Conservation (phyloP, 2,113 vertebrate species). For the Lanius ludovicianus region DNA sequence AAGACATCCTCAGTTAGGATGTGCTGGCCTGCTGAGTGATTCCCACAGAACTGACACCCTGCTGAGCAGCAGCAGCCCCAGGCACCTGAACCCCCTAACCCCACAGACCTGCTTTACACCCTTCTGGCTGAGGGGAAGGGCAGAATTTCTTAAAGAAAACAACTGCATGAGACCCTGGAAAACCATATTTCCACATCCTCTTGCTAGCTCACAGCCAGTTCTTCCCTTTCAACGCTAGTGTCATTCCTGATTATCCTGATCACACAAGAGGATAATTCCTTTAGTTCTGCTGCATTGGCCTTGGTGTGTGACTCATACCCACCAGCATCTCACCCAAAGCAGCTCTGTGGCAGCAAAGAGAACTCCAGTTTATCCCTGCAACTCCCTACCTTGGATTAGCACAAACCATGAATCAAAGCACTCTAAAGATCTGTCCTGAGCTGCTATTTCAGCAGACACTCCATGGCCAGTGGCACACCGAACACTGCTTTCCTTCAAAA, state of each 20-base stretch:
- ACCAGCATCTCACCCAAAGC: not conserved
- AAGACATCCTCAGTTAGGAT: not conserved
- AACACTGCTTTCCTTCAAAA: not conserved
- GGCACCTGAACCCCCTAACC: not conserved
- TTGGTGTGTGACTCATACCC: not conserved
- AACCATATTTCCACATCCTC: not conserved
- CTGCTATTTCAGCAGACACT: not conserved
- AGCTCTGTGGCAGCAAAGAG: not conserved
- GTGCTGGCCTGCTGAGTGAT: not conserved
- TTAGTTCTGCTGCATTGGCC: not conserved
- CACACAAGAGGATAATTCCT: not conserved
- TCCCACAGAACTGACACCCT: not conserved
- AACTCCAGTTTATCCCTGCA: not conserved
- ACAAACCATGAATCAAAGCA: not conserved
- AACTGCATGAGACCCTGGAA: rapidly evolving
- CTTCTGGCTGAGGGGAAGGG: not conserved
- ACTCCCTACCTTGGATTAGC: not conserved
- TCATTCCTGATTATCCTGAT: not conserved
- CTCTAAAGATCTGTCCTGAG: not conserved
- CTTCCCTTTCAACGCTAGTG: not conserved
- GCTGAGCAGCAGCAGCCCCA: not conserved
- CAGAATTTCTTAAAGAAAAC: not conserved
- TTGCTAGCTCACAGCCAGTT: not conserved
- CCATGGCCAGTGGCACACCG: not conserved
- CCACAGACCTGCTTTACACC: not conserved